Evolutionary conservation across 2,797 vertebrate species (phyloP), one percentile per base, ranked within the genome.

Genomic region (Huso huso): DNA sequence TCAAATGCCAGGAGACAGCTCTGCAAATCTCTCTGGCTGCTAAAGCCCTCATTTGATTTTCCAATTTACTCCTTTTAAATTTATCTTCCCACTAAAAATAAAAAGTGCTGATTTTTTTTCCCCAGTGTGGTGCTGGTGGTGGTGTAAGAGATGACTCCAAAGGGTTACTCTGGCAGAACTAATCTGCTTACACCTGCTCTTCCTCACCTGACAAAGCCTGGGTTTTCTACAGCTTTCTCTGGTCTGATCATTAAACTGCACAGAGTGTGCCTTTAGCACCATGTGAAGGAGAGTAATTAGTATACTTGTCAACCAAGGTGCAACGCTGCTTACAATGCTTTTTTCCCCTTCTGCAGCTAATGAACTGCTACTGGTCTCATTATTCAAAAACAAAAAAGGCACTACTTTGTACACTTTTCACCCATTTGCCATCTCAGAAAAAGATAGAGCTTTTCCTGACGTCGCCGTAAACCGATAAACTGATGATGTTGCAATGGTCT

Each of bases 41-140:
- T 95, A 94, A 95, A 97, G 94, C 95, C 93, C 93, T 96, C 94
- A 95, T 99, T 98, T 97, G 95, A 99, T 98, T 98, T 98, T 97
- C 95, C 95, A 98, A 99, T 99, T 98, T 98, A 98, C 94, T 96
- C 93, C 93, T 96, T 94, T 97, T 97, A 95, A 98, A 98, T 97
- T 94, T 95, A 96, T 97, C 94, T 95, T 94, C 91, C 92, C 84
- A 89, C 90, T 93, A 91, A 87, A 86, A 87, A 89, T 90, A 91
- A 90, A 90, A 92, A 92, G 89, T 91, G 88, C 89, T 88, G 90
- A 90, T 92, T 90, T 91, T 90, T 90, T 90, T 87, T 86, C 86
- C 87, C 84, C 75, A 83, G 88, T 84, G 86, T 85, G 86, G 86
- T 89, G 84, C 87, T 81, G 75, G 67, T 53, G 64, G 71, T 79